A percentile compares a stretch with the other conserved stretches of the same genome.
These are phyloP conservation scores for Alviniconcha strummeri DNA, from an alignment of 2,888 invertebrate species.

Conservation along the genomic window DNA sequence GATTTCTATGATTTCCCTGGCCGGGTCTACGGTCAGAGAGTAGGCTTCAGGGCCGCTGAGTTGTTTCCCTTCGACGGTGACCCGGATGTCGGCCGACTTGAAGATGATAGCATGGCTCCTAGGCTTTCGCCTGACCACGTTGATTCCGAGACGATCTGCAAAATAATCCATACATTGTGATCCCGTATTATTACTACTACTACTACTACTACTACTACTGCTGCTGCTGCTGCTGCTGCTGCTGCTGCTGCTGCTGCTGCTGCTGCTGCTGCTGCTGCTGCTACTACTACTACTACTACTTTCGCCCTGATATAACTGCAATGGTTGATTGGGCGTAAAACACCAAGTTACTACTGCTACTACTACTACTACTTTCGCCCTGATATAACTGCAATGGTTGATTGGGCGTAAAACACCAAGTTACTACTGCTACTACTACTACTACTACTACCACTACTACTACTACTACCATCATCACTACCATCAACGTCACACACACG, in stretches of 20 bases:
- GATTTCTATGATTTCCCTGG: slow-evolving; percentile 48
- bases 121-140: slow-evolving; percentile 28
- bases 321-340: no score
- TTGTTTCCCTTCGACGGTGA: slow-evolving; percentile 34
- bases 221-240: background rate
- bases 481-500: no score
- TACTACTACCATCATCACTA: background rate
- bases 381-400: no score
- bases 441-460: slow-evolving; percentile 21
- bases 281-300: slow-evolving; percentile 26
- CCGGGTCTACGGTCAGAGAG: slow-evolving; percentile 45
- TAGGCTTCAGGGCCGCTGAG: slow-evolving; percentile 53
- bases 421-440: slow-evolving; percentile 29
- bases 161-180: background rate
- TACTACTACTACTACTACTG: slow-evolving; percentile 1
- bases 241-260: slow-evolving; percentile 10
- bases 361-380: slow-evolving; percentile 17
- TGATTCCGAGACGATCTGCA: slow-evolving; percentile 42
- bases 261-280: slow-evolving; percentile 27
- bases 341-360: slow-evolving; percentile 22
- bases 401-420: no score
- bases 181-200: background rate
- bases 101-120: slow-evolving; percentile 44
- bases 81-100: slow-evolving; percentile 32
- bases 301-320: no score